Base-by-base conservation (phyloP, 2,113 vertebrate genomes). In the Tretioscincus oriximinensis region DNA sequence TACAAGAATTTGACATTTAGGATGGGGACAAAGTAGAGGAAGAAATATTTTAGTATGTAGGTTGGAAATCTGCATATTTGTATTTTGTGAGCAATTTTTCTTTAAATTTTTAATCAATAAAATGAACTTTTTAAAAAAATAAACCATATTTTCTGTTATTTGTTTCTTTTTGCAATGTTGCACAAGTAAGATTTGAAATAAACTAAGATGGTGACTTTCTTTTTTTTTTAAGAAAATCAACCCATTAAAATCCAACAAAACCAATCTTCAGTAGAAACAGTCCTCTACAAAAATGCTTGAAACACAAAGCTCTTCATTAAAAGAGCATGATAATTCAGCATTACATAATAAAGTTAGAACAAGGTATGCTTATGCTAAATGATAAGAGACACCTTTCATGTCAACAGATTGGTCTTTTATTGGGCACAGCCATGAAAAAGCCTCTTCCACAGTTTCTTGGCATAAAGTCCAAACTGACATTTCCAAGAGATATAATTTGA, bases 331-430 rank as follows among this genome's bases (percentile, higher is more conserved):
- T 91, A 92, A 93, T 94, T 95, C 93, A 94, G 95, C 89, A 92
- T 95, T 95, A 94, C 88, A 88, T 91, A 94, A 94, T 93, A 93
- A 93, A 94, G 92, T 92, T 91, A 92, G 94, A 94, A 88, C 87
- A 92, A 92, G 89, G 89, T 92, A 92, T 93, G 91, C 92, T 94
- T 92, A 92, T 94, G 93, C 78, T 80, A 89, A 93, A 93, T 94
- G 93, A 95, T 96, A 94, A 95, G 92, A 94, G 93, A 93, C 91
- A 95, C 91, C 94, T 94, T 95, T 95, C 91, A 95, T 95, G 95
- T 94, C 89, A 95, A 93, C 94, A 95, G 94, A 95, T 93, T 94
- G 92, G 90, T 91, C 93, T 95, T 94, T 94, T 95, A 86, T 88
- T 93, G 92, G 81, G 86, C 93, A 94, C 95, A 94, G 93, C 90